phyloP scores from a whole-genome alignment of 2,888 invertebrate genomes.

The Lasioglossum oenotherae region DNA sequence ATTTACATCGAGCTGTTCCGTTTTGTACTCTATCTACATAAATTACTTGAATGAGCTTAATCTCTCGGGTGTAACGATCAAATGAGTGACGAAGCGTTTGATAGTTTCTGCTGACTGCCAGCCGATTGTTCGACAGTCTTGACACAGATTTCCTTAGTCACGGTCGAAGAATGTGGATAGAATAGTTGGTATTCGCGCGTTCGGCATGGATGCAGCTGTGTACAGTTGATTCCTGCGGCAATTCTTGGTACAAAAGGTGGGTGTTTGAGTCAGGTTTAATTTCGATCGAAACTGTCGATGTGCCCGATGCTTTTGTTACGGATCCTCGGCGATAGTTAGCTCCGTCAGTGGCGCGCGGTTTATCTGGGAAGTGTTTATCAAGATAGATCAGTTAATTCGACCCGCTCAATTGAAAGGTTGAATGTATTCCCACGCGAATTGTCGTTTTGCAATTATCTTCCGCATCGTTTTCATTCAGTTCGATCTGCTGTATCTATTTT shows the following conservation, averaged over 20 bases:
- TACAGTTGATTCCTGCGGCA: background rate
- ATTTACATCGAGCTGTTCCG: background rate
- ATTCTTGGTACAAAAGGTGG: background rate
- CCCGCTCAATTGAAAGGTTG: constrained; percentile 1
- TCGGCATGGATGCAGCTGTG: background rate
- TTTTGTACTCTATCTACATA: background rate
- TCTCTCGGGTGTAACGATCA: background rate
- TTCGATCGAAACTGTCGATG: background rate
- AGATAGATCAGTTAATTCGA: background rate
- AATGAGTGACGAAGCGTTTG: background rate
- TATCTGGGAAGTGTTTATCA: background rate
- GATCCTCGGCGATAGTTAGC: background rate
- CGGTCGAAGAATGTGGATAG: background rate
- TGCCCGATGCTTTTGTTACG: too few relatives aligned
- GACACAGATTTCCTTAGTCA: constrained; percentile 20
- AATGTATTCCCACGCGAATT: constrained; percentile 31
- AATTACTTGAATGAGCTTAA: background rate
- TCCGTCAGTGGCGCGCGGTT: background rate
- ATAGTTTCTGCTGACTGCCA: background rate
- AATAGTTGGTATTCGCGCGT: background rate
- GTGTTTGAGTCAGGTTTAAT: background rate
- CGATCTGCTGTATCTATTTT: background rate
- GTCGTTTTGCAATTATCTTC: constrained; percentile 20
- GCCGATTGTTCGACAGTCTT: constrained; percentile 1
- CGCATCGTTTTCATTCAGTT: background rate